phyloP scores from a whole-genome alignment of 2,888 invertebrate genomes.

The Idaea dimidiata region DNA sequence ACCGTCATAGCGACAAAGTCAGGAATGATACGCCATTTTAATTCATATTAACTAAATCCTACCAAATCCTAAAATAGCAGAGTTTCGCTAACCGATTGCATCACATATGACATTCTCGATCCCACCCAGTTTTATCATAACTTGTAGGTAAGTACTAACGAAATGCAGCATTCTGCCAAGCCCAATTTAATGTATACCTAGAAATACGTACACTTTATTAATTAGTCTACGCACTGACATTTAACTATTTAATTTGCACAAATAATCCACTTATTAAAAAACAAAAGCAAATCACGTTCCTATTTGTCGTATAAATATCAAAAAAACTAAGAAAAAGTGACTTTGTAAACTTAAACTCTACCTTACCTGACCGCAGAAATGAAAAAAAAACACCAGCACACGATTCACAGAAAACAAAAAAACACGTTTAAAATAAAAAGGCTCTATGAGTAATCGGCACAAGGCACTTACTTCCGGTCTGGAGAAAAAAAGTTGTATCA shows the following conservation, averaged over 20 bases:
- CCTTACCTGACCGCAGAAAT: constrained; percentile 31
- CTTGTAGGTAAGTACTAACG: constrained; percentile 32
- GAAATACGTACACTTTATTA: constrained; percentile 38
- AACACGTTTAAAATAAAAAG: constrained; percentile 11
- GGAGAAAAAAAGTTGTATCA: constrained; percentile 45
- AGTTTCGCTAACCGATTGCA: constrained; percentile 62
- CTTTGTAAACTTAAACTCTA: constrained; percentile 18
- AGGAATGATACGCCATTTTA: constrained; percentile 37
- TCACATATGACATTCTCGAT: constrained; percentile 63
- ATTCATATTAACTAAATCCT: constrained; percentile 53
- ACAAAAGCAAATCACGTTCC: too few relatives aligned
- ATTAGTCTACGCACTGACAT: constrained; percentile 44
- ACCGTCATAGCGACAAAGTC: constrained; percentile 32
- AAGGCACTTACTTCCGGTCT: constrained; percentile 65
- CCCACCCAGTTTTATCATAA: constrained; percentile 54
- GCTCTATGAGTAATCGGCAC: constrained; percentile 42
- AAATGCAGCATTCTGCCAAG: constrained; percentile 63
- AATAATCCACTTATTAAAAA: too few relatives aligned
- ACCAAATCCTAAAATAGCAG: constrained; percentile 61
- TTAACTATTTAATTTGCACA: constrained; percentile 37
- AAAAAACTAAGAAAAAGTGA: not conserved
- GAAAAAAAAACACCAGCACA: constrained; percentile 13
- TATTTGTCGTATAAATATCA: too few relatives aligned
- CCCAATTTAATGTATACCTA: constrained; percentile 61
- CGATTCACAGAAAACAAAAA: constrained; percentile 17